These are phyloP conservation scores for Macrosiphum euphorbiae DNA, from an alignment of 2,888 invertebrate species.

Conservation along the genomic window DNA sequence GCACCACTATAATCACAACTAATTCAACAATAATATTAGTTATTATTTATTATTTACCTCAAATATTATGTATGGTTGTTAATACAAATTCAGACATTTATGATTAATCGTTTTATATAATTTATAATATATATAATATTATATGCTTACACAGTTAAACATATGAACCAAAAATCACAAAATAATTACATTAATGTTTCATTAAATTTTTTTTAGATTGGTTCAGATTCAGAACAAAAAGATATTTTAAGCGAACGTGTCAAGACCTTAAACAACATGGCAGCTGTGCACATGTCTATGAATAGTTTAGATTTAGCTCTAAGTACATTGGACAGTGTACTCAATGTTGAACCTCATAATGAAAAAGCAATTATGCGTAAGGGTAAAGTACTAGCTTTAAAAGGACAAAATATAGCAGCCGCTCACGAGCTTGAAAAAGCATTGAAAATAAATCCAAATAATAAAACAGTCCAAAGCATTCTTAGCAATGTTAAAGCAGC, in stretches of 20 bases:
- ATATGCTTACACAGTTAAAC: neutral
- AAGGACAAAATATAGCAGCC: slow-evolving; percentile 80
- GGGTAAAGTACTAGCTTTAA: slow-evolving; percentile 78
- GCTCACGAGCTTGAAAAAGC: slow-evolving; percentile 77
- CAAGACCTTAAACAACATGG: slow-evolving; percentile 91
- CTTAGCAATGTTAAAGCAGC: slow-evolving; percentile 74
- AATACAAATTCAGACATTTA: neutral
- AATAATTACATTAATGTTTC: neutral
- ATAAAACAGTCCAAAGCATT: slow-evolving; percentile 75
- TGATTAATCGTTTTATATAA: neutral
- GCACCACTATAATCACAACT: neutral
- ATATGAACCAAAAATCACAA: neutral
- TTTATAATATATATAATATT: neutral
- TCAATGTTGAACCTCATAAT: slow-evolving; percentile 87
- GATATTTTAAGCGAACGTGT: slow-evolving; percentile 82
- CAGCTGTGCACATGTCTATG: slow-evolving; percentile 91
- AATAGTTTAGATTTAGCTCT: slow-evolving; percentile 88
- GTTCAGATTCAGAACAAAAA: slow-evolving; percentile 76
- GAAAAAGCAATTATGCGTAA: slow-evolving; percentile 92
- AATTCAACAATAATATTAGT: neutral
- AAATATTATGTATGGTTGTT: neutral
- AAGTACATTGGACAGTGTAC: slow-evolving; percentile 84
- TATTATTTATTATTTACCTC: neutral
- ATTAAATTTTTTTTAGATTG: slow-evolving; percentile 69
- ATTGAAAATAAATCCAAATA: slow-evolving; percentile 77